These are phyloP conservation scores for Saccopteryx bilineata DNA, from an alignment of 2,113 vertebrate genomes.

Conservation along the genomic window DNA sequence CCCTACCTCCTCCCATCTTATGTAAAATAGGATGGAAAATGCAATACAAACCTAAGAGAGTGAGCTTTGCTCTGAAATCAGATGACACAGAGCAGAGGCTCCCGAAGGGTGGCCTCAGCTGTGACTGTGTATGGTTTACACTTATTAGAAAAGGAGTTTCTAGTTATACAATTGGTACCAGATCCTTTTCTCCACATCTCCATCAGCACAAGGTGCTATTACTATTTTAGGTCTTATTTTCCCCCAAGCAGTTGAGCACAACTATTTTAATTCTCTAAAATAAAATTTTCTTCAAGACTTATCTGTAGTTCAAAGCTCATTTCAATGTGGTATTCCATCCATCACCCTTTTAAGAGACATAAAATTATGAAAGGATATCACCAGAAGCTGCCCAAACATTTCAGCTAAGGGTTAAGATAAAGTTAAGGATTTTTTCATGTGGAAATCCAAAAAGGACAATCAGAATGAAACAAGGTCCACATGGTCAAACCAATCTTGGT, in stretches of 20 bases:
- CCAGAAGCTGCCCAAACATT: slow-evolving; percentile 68
- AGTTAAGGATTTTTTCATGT: slow-evolving; percentile 50
- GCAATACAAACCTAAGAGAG: no score
- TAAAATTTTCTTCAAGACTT: slow-evolving; percentile 60
- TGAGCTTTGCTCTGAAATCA: neutral
- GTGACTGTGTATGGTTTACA: accelerated
- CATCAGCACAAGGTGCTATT: neutral
- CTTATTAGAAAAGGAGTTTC: neutral
- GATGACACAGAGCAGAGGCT: neutral
- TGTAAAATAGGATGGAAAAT: neutral
- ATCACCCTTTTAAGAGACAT: slow-evolving; percentile 55
- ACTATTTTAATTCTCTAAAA: slow-evolving; percentile 75
- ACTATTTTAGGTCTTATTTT: neutral
- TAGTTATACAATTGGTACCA: neutral
- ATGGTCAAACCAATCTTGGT: slow-evolving; percentile 29
- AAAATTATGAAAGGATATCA: slow-evolving; percentile 62
- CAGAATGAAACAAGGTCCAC: slow-evolving; percentile 40
- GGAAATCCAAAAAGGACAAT: slow-evolving; percentile 61
- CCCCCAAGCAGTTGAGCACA: slow-evolving; percentile 60
- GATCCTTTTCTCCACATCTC: neutral
- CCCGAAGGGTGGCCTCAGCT: neutral
- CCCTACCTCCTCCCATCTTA: neutral
- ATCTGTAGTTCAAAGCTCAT: slow-evolving; percentile 62
- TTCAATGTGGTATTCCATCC: slow-evolving; percentile 45
- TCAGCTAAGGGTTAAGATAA: slow-evolving; percentile 61